Base-by-base conservation (phyloP, 2,888 invertebrate genomes). In the Harmothoe impar region DNA sequence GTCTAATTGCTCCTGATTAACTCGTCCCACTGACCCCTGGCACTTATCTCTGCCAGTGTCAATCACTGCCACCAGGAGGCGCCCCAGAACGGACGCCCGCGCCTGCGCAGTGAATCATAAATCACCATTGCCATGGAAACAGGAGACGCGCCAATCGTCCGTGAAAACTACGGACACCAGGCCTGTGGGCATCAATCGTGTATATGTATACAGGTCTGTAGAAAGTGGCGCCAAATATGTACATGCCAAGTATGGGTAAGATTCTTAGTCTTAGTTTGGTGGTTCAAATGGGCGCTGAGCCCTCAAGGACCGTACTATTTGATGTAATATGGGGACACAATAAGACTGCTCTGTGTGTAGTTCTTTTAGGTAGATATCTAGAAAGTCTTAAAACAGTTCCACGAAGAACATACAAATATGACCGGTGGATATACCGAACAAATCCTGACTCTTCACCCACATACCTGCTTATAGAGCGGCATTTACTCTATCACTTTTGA, bases 91-190 rank as follows among this genome's bases (percentile, higher is more conserved):
- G 72, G 72, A 25, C 72, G 72, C 72, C 62, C 62, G 17, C 31
- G 72, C 72, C 72, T 72, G 31, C 72, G 31, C 72, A 72, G 15
- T 29, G 29, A 5, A 5, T 25, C 72, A 72, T 72, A 72, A 72
- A 72, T 72, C 72, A 72, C 72, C 72, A 72, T 23, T n/a, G 20
- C 72, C 72, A 72, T 29, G 72, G 72, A 3, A 23, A 29, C 25
- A n/a, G 72, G 29, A 72, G 29, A 62, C 62, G 62, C n/a, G 20
- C n/a, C 62, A 62, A 62, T 62, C 62, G 62, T 62, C 62, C 62
- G 62, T 62, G 62, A 62, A 62, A 62, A 62, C n/a, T 43, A 43
- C 5, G 43, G 43, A 43, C 43, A 43, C 43, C 43, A 72, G 29
- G 72, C 72, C 72, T 72, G 72, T 72, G 31, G 15, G 25, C 72